Percentiles rank a stretch among this genome's conserved stretches.
These are phyloP conservation scores for Carcina quercana DNA, from an alignment of 2,888 invertebrate species.

Conservation along the genomic window DNA sequence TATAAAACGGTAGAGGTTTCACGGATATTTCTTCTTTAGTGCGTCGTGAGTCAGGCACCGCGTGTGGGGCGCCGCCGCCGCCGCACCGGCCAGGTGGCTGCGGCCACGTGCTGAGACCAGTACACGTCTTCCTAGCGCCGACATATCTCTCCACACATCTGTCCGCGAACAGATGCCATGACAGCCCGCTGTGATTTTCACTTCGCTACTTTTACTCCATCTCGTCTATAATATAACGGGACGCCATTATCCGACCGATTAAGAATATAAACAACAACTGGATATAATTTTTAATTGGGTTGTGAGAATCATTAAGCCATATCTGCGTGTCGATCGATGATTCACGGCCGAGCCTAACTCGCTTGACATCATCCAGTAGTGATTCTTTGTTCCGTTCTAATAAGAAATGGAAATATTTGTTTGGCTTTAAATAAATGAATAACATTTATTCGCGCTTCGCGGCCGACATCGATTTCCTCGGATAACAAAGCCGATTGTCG, in stretches of 20 bases:
- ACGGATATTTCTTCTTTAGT: conserved; percentile 29
- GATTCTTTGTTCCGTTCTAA: conserved; percentile 33
- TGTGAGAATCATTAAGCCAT: conserved; percentile 31
- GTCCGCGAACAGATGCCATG: conserved; percentile 39
- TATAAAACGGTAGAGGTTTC: conserved; percentile 27
- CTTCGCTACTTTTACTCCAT: conserved; percentile 43
- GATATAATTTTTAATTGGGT: conserved; percentile 49
- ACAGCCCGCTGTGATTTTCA: conserved; percentile 50
- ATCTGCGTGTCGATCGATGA: conserved; percentile 28
- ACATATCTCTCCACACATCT: conserved; percentile 39
- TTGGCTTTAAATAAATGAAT: conserved; percentile 51
- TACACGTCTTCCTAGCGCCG: conserved; percentile 34
- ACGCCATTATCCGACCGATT: conserved; percentile 37
- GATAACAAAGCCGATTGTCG: conserved; percentile 59
- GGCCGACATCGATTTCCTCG: conserved; percentile 30
- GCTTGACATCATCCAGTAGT: conserved; percentile 38
- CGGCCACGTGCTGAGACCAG: conserved; percentile 42
- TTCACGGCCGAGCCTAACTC: conserved; percentile 33
- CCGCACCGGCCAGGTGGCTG: conserved; percentile 45
- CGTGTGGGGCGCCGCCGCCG: conserved; percentile 36
- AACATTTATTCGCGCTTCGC: conserved; percentile 42
- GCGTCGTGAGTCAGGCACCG: conserved; percentile 22
- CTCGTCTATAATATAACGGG: conserved; percentile 38
- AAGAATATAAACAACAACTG: conserved; percentile 39
- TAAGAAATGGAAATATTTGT: conserved; percentile 31